Conservation (phyloP, 2,888 invertebrate genomes). For the Drosophila mettleri region DNA sequence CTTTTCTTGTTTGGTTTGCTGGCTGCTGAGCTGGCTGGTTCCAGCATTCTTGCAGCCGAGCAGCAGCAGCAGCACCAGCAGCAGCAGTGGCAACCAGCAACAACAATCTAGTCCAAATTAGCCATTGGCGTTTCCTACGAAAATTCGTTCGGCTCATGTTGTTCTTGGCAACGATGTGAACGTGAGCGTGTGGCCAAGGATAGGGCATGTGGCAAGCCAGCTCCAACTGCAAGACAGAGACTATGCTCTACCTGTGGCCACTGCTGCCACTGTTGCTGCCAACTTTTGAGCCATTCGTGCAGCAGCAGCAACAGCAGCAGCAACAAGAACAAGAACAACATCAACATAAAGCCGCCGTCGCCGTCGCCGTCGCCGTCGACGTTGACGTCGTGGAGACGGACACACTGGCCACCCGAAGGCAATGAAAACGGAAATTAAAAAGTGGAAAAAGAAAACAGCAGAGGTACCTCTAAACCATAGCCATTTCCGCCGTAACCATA, state of each 20-base stretch:
- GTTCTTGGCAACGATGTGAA: constrained; percentile 72
- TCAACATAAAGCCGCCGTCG: constrained; percentile 35
- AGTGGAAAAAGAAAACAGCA: constrained; percentile 78
- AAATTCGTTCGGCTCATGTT: constrained; percentile 68
- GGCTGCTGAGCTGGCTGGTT: constrained; percentile 48
- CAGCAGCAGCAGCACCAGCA: constrained; percentile 18
- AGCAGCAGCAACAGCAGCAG: constrained; percentile 31
- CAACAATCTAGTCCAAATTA: constrained; percentile 44
- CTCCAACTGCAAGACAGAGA: constrained; percentile 39
- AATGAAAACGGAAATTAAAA: constrained; percentile 78
- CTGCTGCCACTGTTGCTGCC: constrained; percentile 50
- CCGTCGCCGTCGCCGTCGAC: background rate
- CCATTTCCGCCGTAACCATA: constrained; percentile 56
- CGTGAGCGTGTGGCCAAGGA: constrained; percentile 44
- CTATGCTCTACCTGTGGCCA: constrained; percentile 20
- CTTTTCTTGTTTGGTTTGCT: constrained; percentile 52
- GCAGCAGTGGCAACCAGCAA: constrained; percentile 12
- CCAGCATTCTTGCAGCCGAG: constrained; percentile 43
- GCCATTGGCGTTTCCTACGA: constrained; percentile 67
- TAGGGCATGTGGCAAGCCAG: constrained; percentile 32
- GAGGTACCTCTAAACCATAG: constrained; percentile 71
- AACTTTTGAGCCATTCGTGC: constrained; percentile 54
- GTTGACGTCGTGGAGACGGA: constrained; percentile 20
- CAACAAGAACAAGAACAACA: constrained; percentile 52
- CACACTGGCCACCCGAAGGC: constrained; percentile 56